phyloP scores from a whole-genome alignment of 2,797 vertebrate species.

The Chloroceryle amazona region DNA sequence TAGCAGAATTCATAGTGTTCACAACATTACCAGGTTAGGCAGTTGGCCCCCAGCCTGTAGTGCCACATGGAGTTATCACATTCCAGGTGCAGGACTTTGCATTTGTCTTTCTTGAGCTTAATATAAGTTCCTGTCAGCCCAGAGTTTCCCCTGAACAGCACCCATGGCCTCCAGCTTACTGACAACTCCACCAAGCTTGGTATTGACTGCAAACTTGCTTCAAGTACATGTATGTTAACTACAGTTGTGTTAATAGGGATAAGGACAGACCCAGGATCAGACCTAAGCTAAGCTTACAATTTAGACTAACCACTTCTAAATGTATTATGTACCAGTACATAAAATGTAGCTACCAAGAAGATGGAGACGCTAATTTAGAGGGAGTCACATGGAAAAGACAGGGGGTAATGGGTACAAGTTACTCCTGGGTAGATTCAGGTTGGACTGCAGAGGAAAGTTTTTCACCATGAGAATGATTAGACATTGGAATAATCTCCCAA shows the following conservation, averaged over 20 bases:
- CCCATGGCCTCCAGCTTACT: neutral
- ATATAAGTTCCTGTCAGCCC: neutral
- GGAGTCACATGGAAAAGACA: too few relatives aligned
- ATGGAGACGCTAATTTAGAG: too few relatives aligned
- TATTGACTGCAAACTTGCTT: neutral
- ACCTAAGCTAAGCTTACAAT: neutral
- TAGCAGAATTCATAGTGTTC: neutral
- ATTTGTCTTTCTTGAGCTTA: neutral
- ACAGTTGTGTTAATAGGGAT: neutral
- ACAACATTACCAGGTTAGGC: neutral
- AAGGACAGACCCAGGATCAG: neutral
- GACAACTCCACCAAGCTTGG: neutral
- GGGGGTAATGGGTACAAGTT: too few relatives aligned
- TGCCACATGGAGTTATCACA: neutral
- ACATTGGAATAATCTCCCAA: too few relatives aligned
- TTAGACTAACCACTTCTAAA: neutral
- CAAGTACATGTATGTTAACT: neutral
- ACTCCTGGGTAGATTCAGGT: too few relatives aligned
- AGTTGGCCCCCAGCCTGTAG: neutral
- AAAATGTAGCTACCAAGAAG: too few relatives aligned
- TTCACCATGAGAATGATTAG: too few relatives aligned
- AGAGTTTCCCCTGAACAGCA: neutral
- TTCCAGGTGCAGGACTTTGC: neutral
- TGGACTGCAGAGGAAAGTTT: too few relatives aligned
- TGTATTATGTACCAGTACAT: too few relatives aligned